A percentile compares a stretch with the other conserved stretches of the same genome.
These are phyloP conservation scores for Caretta caretta DNA, from an alignment of 2,113 vertebrate genomes.

Conservation along the genomic window DNA sequence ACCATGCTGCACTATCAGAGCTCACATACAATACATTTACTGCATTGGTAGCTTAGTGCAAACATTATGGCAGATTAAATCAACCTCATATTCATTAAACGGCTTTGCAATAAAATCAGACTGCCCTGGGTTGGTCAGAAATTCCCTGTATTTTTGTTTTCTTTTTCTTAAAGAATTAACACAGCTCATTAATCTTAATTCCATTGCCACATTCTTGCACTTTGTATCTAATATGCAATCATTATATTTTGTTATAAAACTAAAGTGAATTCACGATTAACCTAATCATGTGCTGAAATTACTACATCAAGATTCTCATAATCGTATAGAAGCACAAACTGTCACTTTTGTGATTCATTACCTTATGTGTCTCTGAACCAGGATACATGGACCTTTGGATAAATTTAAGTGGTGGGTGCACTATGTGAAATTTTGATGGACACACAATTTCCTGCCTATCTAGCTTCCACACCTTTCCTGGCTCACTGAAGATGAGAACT, in stretches of 20 bases:
- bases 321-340: neutral
- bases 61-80: constrained; percentile 43
- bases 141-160: neutral
- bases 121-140: neutral
- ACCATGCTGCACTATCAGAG: neutral
- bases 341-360: neutral
- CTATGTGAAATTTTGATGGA: neutral
- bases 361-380: neutral
- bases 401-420: neutral
- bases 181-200: neutral
- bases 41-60: neutral
- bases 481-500: neutral
- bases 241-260: neutral
- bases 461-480: neutral
- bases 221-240: neutral
- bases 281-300: neutral
- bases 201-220: neutral
- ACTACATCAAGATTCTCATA: neutral
- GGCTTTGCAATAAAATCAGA: constrained; percentile 36
- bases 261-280: neutral
- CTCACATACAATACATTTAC: neutral
- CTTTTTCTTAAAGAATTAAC: neutral
- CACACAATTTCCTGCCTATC: neutral
- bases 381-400: neutral
- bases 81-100: constrained; percentile 21